Evolutionary conservation across 2,888 invertebrate species (phyloP), one percentile per base, ranked within the genome.

Genomic region (Noctua pronuba): DNA sequence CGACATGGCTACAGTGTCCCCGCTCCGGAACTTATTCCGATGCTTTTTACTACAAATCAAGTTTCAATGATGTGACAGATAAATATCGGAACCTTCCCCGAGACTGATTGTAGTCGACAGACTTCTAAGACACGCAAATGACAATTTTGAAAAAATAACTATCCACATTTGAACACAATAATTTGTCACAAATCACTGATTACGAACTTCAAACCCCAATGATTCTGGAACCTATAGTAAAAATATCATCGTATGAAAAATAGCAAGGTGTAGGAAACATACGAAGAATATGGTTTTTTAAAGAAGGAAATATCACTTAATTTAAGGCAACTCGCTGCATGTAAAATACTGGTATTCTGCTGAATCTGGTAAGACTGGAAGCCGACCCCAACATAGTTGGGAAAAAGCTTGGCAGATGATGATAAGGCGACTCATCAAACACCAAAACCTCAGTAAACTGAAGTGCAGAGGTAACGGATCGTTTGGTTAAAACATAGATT

Each of bases 1-100:
- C 58, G 76, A 66, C 35, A 82, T 49, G 77, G 58, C 65, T 60
- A 49, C 76, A 16, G 21, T 44, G 49, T 49, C 28, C 5, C 24
- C 46, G 21, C 18, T 49, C 31, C 46, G 24, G 67, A 16, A 18
- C n/a, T 35, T 38, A 64, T 68, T n/a, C 28, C 21, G 16, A 72
- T 21, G 44, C 13, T 41, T 41, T 69, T 74, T 65, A 80, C 31
- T n/a, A 60, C 10, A 71, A 52, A 41, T 69, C n/a, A 60, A 58
- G 68, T 46, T 66, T 74, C 11, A 6, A 8, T 66, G 24, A 64
- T 38, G 52, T 66, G 60, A 28, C 38, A 35, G 31, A 58, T 18
- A n/a, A 62, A 52, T n/a, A 16, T 58, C 35, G 31, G 21, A 35
- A 38, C 21, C 13, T 64, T 71, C 11, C 16, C 21, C 13, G 49